phyloP scores from a whole-genome alignment of 2,797 vertebrate genomes.

The Allenopithecus nigroviridis region DNA sequence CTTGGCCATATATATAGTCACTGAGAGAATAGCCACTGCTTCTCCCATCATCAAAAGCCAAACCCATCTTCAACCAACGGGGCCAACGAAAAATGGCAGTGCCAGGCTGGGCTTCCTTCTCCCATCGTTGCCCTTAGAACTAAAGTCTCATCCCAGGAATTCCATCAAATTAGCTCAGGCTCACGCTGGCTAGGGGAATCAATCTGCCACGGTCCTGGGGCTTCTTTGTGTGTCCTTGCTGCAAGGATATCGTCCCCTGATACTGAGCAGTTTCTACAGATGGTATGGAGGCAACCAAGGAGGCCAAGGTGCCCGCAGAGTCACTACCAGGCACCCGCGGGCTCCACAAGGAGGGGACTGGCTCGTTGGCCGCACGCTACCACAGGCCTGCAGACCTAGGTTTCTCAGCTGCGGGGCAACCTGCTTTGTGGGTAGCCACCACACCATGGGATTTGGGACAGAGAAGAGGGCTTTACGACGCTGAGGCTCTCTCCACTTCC shows the following conservation, averaged over 20 bases:
- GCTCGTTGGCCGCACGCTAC: accelerated
- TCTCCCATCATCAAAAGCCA: neutral
- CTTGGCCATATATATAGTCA: too few relatives aligned
- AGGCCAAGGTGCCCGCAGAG: neutral
- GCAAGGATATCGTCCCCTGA: accelerated
- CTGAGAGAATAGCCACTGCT: neutral
- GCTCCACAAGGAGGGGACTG: neutral
- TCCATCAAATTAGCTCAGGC: neutral
- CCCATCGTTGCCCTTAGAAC: neutral
- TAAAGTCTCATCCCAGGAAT: neutral
- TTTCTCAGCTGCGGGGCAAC: neutral
- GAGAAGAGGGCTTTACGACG: accelerated
- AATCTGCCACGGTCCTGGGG: accelerated
- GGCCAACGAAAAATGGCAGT: neutral
- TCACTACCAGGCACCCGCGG: accelerated
- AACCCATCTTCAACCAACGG: neutral
- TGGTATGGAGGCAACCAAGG: neutral
- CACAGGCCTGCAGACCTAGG: neutral
- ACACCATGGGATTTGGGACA: neutral
- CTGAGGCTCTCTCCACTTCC: accelerated
- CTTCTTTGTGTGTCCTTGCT: neutral
- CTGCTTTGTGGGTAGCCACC: neutral
- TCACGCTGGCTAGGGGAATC: neutral
- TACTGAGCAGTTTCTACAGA: neutral
- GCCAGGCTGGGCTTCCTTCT: too few relatives aligned